Evolutionary conservation across 1,140 invertebrate genomes (phyloP).

Genomic region (Brachionus plicatilis): DNA sequence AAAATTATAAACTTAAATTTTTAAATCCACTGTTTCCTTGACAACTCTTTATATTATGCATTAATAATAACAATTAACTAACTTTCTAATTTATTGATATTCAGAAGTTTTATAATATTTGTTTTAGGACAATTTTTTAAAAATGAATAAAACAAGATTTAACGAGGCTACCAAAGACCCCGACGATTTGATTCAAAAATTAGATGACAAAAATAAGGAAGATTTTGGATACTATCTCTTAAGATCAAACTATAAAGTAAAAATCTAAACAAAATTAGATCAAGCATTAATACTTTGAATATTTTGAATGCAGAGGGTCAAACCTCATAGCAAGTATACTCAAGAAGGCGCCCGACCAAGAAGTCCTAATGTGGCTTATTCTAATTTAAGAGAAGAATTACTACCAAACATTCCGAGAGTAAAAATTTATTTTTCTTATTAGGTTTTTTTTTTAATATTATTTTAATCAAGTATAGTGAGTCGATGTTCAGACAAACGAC

Average conservation of each 20-base stretch:
- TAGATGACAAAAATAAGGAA: slow-evolving; percentile 28
- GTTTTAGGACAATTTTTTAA: not conserved
- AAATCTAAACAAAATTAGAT: not conserved
- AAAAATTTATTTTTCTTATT: not conserved
- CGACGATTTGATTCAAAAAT: not conserved
- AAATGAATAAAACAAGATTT: slow-evolving; percentile 21
- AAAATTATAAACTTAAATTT: not conserved
- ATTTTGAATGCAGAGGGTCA: not conserved
- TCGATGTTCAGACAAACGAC: slow-evolving; percentile 44
- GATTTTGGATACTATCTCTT: slow-evolving; percentile 11
- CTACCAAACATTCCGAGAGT: slow-evolving; percentile 49
- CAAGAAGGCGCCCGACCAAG: slow-evolving; percentile 43
- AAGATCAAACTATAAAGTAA: slow-evolving; percentile 29
- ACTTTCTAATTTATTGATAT: not conserved
- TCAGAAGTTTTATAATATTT: not conserved
- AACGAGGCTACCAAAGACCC: not conserved
- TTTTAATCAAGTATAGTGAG: not conserved
- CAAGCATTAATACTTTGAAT: no score
- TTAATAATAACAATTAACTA: slow-evolving; percentile 11
- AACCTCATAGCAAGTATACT: slow-evolving; percentile 29
- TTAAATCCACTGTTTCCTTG: not conserved
- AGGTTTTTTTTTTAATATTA: not conserved
- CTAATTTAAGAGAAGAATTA: slow-evolving; percentile 48
- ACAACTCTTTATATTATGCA: not conserved
- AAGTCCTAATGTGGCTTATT: slow-evolving; percentile 50